Evolutionary conservation across 2,797 vertebrate species (phyloP), one percentile per base, ranked within the genome.

Genomic region (Brachymystax lenok): DNA sequence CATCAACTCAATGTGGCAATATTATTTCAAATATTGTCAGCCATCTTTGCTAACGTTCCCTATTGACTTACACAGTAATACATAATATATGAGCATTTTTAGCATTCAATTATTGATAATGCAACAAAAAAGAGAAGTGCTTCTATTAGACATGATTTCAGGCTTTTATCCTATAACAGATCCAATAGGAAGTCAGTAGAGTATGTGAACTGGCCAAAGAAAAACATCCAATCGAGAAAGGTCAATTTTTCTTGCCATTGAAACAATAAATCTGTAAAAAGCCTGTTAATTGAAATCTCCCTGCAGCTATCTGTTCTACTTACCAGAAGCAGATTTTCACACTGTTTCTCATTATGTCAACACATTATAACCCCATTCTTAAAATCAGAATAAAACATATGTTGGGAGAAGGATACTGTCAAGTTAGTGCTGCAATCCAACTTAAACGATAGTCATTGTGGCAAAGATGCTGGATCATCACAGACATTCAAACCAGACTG

Each of bases 41-140:
- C 28, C 54, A 63, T 50, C 67, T 76, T 51, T 77, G 19, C 13
- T 59, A 77, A 54, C 1, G 28, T 77, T 50, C 19, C 33, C 24
- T 50, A 21, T 28, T 33, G 24, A 52, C 14, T 54, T 52, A 69
- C 68, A 28, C 35, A 51, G 40, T 56, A 10, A 66, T 81, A 56
- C 83, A 87, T 87, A 75, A 86, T 88, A 12, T 16, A 81, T 81
- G 35, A 2, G 0, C 3, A 76, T 79, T 82, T 80, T 68, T 75
- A 82, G 63, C 51, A 63, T 72, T 10, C 61, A 83, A 89, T 83
- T 75, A 88, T 86, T 86, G 19, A 88, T 76, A 73, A 67, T 40
- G 50, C 3, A 70, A 2, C 2, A 77, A 74, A 40, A 56, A 14
- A 4, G 10, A 33, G 2, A 40, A 27, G 66, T 46, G 40, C 21